Percentiles rank a stretch among this genome's conserved stretches.
Conservation (phyloP, 2,888 invertebrate species). For the Nematopogon swammerdamellus region DNA sequence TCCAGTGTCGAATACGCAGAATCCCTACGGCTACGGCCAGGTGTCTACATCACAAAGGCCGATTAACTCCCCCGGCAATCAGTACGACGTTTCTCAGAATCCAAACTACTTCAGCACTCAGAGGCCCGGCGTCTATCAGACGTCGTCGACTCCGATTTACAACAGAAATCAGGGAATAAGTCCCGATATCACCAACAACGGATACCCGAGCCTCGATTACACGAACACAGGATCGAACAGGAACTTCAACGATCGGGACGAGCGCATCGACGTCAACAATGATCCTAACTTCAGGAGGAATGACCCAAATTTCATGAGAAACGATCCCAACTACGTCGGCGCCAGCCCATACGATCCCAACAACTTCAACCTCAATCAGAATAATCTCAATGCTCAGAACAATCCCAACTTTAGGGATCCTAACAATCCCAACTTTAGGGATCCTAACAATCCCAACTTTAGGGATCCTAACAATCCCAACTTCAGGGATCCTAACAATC, state of each 20-base stretch:
- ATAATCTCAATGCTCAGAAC: slow-evolving; percentile 15
- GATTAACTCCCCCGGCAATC: slow-evolving; percentile 39
- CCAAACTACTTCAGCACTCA: slow-evolving; percentile 31
- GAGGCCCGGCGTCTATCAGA: slow-evolving; percentile 30
- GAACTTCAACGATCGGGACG: slow-evolving; percentile 32
- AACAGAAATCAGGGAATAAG: slow-evolving; percentile 24
- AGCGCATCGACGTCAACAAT: slow-evolving; percentile 42
- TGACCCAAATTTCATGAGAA: slow-evolving; percentile 50
- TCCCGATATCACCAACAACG: slow-evolving; percentile 47
- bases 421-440: slow-evolving; percentile 3
- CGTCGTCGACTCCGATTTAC: slow-evolving; percentile 32
- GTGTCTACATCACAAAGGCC: slow-evolving; percentile 31
- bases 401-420: slow-evolving; percentile 15
- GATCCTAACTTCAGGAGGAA: slow-evolving; percentile 44
- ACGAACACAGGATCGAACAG: slow-evolving; percentile 20
- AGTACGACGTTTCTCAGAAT: slow-evolving; percentile 25
- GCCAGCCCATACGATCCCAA: slow-evolving; percentile 42
- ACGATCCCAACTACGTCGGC: slow-evolving; percentile 40
- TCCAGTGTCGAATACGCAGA: slow-evolving; percentile 26
- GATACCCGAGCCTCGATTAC: slow-evolving; percentile 34
- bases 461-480: slow-evolving; percentile 45
- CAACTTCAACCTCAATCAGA: slow-evolving; percentile 5
- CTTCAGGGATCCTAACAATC: too few relatives aligned
- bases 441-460: slow-evolving; percentile 38
- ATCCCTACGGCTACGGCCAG: slow-evolving; percentile 31